Evolutionary conservation across 2,797 vertebrate species (phyloP).

Genomic region (Hyperoplus immaculatus): DNA sequence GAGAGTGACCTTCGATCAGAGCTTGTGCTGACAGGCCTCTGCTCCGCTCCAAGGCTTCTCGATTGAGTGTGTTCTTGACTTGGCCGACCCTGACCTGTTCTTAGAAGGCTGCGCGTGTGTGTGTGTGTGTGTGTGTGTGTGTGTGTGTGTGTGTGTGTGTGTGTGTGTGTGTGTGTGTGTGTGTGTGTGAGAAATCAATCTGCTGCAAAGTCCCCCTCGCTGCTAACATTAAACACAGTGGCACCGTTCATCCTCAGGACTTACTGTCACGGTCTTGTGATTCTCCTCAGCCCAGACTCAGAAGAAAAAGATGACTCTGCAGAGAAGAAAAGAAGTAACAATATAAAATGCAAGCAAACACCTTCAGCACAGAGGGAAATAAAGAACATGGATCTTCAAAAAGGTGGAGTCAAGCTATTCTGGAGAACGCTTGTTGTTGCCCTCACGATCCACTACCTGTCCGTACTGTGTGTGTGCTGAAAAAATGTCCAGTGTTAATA

Average conservation of each 20-base stretch:
- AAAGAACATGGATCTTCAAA: neutral
- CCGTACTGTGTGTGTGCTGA: too few relatives aligned
- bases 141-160: too few relatives aligned
- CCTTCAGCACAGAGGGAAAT: neutral
- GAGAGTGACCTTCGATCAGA: constrained; percentile 23
- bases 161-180: too few relatives aligned
- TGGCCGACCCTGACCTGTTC: neutral
- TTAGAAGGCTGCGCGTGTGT: neutral
- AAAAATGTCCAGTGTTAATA: too few relatives aligned
- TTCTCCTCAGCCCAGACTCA: constrained; percentile 68
- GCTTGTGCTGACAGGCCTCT: constrained; percentile 3
- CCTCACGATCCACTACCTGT: too few relatives aligned
- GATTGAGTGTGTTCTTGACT: neutral
- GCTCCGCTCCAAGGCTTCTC: neutral
- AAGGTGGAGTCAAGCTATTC: neutral
- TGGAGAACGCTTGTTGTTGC: too few relatives aligned
- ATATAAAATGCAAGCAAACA: constrained; percentile 15
- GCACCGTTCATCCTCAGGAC: constrained; percentile 25
- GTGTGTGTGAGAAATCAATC: constrained; percentile 1
- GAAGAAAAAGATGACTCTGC: constrained; percentile 60
- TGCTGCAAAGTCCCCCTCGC: neutral
- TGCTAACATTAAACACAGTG: neutral
- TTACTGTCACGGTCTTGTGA: constrained; percentile 72
- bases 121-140: too few relatives aligned
- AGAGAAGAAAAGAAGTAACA: constrained; percentile 22